Base-by-base conservation (phyloP, 2,113 vertebrate species). In the Sardina pilchardus region DNA sequence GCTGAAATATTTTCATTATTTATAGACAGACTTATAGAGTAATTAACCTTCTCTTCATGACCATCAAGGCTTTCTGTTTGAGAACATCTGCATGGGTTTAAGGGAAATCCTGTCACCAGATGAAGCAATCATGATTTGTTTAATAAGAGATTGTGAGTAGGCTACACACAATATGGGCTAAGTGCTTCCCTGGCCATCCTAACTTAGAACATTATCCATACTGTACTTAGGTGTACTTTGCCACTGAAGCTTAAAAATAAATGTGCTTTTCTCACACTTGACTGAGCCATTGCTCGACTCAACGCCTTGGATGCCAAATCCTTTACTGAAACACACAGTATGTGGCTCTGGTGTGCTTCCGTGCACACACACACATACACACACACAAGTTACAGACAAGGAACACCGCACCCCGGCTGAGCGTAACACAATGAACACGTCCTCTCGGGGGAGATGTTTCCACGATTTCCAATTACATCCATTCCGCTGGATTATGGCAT, bases 401-500 rank as follows among this genome's bases (percentile, higher is more conserved):
- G 30, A 78, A 36, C 71, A 78, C 34, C 45, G 39, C 83, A 34
- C 30, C 63, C 85, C 14, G 42, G 85, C 82, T 84, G 85, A 86
- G 82, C 82, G 34, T 36, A 80, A 80, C 30, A 4, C 59, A 48
- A 50, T 5, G 9, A 83, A 82, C 36, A 19, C 59, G 53, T 53
- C 36, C 85, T 84, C 81, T 82, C 87, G 5, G 0, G 82, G 84
- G 84, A 85, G 75, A 84, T 12, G 71, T 78, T 17, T 82, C 56
- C 21, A 48, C 53, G 45, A 44, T 82, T 24, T 7, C 24, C 30
- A 87, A 17, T 84, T 63, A 84, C 24, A 30, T 78, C 63, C 71
- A 7, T 53, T 85, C 75, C 34, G 39, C 84, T 85, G 86, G 85
- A 86, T 88, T 82, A 78, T 19, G 48, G 81, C 50, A 89, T 89